These are phyloP conservation scores for Agrypnus murinus DNA, from an alignment of 2,888 invertebrate genomes.

Conservation along the genomic window DNA sequence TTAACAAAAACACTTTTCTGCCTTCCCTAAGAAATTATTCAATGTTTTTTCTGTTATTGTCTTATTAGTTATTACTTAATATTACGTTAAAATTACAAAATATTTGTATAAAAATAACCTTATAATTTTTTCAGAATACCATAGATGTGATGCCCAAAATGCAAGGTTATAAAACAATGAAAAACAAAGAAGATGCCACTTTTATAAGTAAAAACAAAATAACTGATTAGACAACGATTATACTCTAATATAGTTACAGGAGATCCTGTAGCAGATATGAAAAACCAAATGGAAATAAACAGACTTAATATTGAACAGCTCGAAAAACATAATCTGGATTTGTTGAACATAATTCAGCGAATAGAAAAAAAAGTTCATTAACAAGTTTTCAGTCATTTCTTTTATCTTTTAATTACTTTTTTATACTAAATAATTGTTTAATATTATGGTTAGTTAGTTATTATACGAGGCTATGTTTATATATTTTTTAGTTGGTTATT, in stretches of 20 bases:
- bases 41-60: no score
- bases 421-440: slow-evolving; percentile 7
- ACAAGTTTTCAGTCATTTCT: neutral
- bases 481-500: no score
- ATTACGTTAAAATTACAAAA: no score
- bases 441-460: no score
- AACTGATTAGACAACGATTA: neutral
- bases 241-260: slow-evolving; percentile 44
- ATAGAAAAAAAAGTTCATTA: slow-evolving; percentile 29
- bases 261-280: slow-evolving; percentile 56
- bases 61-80: no score
- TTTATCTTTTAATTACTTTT: neutral
- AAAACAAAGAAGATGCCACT: neutral
- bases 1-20: no score
- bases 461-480: no score
- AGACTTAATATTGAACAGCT: slow-evolving; percentile 49
- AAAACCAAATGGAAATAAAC: slow-evolving; percentile 54
- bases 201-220: slow-evolving; percentile 2
- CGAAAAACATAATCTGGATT: slow-evolving; percentile 49
- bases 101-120: no score
- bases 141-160: neutral
- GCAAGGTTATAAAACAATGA: neutral
- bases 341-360: slow-evolving; percentile 43
- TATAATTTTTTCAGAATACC: slow-evolving; percentile 16
- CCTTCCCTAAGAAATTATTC: no score